These are phyloP conservation scores for Zaprionus africanus DNA, from an alignment of 1,140 invertebrate genomes.

Conservation along the genomic window DNA sequence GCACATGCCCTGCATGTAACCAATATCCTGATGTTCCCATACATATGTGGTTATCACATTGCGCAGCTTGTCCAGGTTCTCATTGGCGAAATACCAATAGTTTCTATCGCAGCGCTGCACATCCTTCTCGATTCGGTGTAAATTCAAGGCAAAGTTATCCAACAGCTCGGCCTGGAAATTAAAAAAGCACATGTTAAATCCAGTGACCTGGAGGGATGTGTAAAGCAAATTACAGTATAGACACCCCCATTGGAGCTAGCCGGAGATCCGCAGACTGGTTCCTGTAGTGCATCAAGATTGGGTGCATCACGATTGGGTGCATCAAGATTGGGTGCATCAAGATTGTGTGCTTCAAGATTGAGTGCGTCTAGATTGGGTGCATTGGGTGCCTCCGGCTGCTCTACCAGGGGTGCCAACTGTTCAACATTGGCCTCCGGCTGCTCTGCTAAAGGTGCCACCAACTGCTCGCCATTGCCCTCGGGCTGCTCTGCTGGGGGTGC, in stretches of 20 bases:
- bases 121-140: slow-evolving; percentile 98
- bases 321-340: too few species aligned
- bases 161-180: slow-evolving; percentile 90
- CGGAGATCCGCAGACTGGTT: slow-evolving; percentile 89
- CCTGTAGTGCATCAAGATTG: slow-evolving; percentile 81
- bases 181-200: neutral
- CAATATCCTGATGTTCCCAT: slow-evolving; percentile 96
- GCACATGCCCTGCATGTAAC: slow-evolving; percentile 97
- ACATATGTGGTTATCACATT: slow-evolving; percentile 99
- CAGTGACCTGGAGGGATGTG: neutral
- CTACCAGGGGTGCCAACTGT: too few species aligned
- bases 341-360: too few species aligned
- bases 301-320: neutral
- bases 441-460: too few species aligned
- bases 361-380: too few species aligned
- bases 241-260: slow-evolving; percentile 94
- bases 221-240: slow-evolving; percentile 89
- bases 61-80: slow-evolving; percentile 96
- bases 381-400: too few species aligned
- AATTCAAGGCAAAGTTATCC: slow-evolving; percentile 94
- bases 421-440: too few species aligned
- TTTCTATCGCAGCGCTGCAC: slow-evolving; percentile 97
- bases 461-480: too few species aligned
- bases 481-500: too few species aligned
- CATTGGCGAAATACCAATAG: slow-evolving; percentile 94